Conservation (phyloP, 1,140 invertebrate genomes). For the Dreissena polymorpha region DNA sequence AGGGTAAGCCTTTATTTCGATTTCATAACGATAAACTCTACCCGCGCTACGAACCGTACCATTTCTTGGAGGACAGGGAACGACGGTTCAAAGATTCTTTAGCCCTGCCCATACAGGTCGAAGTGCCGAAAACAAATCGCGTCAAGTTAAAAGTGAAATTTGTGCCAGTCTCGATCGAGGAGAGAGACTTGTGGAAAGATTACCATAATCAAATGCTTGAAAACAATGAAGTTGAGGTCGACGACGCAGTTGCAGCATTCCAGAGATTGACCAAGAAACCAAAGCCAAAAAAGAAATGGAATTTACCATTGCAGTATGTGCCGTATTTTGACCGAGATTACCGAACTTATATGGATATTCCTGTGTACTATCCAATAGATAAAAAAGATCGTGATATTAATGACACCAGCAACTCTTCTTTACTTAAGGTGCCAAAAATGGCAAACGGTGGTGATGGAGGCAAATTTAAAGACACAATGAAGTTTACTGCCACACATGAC, state of each 20-base stretch:
- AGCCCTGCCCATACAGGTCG: conserved; percentile 14
- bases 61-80: conserved; percentile 20
- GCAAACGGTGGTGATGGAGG: not conserved
- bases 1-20: conserved; percentile 28
- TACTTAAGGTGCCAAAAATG: not conserved
- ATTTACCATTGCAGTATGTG: conserved; percentile 11
- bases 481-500: conserved; percentile 32
- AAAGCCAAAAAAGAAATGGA: not conserved
- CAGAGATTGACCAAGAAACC: conserved; percentile 31
- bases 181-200: not conserved
- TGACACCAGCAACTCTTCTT: no score
- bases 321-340: conserved; percentile 9
- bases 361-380: no score
- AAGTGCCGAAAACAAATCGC: not conserved
- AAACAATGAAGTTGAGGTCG: conserved; percentile 14
- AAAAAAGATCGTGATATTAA: no score
- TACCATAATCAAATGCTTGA: conserved; percentile 6
- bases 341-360: not conserved
- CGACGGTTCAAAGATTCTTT: conserved; percentile 25
- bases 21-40: conserved; percentile 48
- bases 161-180: conserved; percentile 20
- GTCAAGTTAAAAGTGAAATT: conserved; percentile 40
- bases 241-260: conserved; percentile 38
- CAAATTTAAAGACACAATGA: conserved; percentile 34
- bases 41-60: conserved; percentile 31